A percentile compares a stretch with the other conserved stretches of the same genome.
These are phyloP conservation scores for Eriosoma lanigerum DNA, from an alignment of 1,140 invertebrate genomes.

Conservation along the genomic window DNA sequence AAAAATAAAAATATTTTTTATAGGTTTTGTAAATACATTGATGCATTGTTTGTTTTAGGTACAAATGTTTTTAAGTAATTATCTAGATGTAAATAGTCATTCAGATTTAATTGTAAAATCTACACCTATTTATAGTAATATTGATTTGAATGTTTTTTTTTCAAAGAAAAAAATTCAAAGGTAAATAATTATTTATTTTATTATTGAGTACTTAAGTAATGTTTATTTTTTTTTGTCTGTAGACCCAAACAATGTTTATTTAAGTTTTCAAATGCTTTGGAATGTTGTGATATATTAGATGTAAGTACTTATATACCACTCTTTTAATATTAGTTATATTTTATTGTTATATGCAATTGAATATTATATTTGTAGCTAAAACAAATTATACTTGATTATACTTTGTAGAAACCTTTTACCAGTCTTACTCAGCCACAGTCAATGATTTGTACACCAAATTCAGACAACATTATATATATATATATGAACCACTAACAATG, in stretches of 20 bases:
- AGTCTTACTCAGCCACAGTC: slow-evolving; percentile 40
- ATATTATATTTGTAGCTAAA: too few relatives aligned
- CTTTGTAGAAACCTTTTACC: slow-evolving; percentile 44
- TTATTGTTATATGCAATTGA: too few relatives aligned
- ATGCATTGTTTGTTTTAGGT: slow-evolving; percentile 2
- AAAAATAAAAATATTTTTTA: too few relatives aligned
- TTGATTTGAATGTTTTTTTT: slow-evolving; percentile 44
- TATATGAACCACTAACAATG: slow-evolving; percentile 64
- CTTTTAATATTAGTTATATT: too few relatives aligned
- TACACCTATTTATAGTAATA: slow-evolving; percentile 41
- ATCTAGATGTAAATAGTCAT: slow-evolving; percentile 39
- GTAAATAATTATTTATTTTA: background rate
- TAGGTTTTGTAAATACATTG: background rate
- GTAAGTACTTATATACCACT: slow-evolving; percentile 10
- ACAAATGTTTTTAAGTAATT: slow-evolving; percentile 48
- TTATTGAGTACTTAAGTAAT: too few relatives aligned
- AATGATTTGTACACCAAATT: slow-evolving; percentile 42
- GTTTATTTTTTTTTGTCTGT: background rate
- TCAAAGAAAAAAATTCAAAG: slow-evolving; percentile 37
- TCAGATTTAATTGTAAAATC: slow-evolving; percentile 38
- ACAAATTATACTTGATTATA: background rate
- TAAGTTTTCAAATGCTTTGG: slow-evolving; percentile 47
- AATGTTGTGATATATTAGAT: slow-evolving; percentile 41
- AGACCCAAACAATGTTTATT: slow-evolving; percentile 39
- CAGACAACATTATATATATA: slow-evolving; percentile 32